A percentile compares a stretch with the other conserved stretches of the same genome.
Conservation (phyloP, 2,113 vertebrate species). For the Coregonus clupeaformis region DNA sequence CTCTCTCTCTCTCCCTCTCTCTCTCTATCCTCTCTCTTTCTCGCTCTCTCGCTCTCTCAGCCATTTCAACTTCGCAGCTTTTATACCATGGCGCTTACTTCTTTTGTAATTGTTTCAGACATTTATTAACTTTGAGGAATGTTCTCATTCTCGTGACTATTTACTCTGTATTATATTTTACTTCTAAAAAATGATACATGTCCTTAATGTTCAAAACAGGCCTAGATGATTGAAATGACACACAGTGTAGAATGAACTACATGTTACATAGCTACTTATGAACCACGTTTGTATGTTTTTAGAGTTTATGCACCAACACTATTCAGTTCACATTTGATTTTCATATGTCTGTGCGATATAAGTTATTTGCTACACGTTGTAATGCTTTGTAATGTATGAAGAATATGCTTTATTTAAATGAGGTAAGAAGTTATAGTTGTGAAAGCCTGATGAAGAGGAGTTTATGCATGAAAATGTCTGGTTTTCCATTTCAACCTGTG, state of each 20-base stretch:
- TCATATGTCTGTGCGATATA: slow-evolving; percentile 32
- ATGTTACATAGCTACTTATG: too few species aligned
- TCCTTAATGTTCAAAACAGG: not conserved
- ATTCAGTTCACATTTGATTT: slow-evolving; percentile 7
- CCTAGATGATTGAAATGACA: slow-evolving; percentile 2
- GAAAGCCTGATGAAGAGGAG: not conserved
- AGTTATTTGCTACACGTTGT: slow-evolving; percentile 27
- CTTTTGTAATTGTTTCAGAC: slow-evolving; percentile 10
- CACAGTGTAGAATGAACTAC: slow-evolving; percentile 3
- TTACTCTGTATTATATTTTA: not conserved
- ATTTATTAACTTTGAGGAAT: not conserved
- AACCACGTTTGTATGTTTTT: not conserved
- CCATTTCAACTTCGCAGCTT: not conserved
- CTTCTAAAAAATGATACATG: not conserved
- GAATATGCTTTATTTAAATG: slow-evolving; percentile 36
- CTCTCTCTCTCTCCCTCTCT: too few species aligned
- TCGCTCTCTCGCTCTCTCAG: not conserved
- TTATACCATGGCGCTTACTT: slow-evolving; percentile 12
- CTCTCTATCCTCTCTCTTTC: too few species aligned
- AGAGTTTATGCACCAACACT: not conserved
- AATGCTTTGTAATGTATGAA: slow-evolving; percentile 33
- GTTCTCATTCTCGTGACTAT: not conserved
- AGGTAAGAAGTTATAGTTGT: not conserved
- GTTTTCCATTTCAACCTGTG: not conserved
- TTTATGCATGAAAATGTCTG: slow-evolving; percentile 19